Evolutionary conservation across 2,888 invertebrate species (phyloP), one percentile per base, ranked within the genome.

Genomic region (Acleris cristana): DNA sequence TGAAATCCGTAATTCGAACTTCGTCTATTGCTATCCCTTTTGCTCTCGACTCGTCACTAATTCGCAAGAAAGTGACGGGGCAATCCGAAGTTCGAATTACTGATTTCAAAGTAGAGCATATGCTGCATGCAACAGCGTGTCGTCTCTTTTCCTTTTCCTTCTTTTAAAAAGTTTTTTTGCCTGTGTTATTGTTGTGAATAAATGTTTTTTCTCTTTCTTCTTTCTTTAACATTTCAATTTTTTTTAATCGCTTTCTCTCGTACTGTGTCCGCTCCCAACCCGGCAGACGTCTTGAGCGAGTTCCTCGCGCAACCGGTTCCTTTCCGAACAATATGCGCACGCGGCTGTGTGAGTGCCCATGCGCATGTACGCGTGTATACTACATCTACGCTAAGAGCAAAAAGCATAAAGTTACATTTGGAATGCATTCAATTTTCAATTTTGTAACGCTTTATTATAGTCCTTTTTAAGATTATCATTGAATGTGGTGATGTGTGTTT

Each of bases 211-310:
- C n/a, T n/a, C n/a, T n/a, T 23, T 23, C 3, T 23, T 23, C 23
- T 23, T 23, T 23, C 3, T 3, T 23, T 23, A 23, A 23, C 3
- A 26, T 26, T 26, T 26, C 0, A 26, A 40, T 40, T 40, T 40
- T 40, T 40, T 57, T 56, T 40, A 54, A 19, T 30, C 61, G 67
- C 63, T 53, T 26, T 26, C 65, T 44, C 53, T 60, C 16, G 5
- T 58, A 74, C 69, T 52, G 45, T 68, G 57, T 21, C 66, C 76
- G 40, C 57, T 55, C 23, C 69, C 66, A 65, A 70, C 75, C 73
- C 72, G 78, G 79, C 79, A 85, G 85, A 85, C 85, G 81, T 78
- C 78, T 68, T 78, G 72, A 80, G 81, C 84, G 68, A 71, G 84
- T 78, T 82, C 74, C 72, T 72, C 67, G 69, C 70, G 69, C 69